Evolutionary conservation across 2,113 vertebrate species (phyloP).

Genomic region (Oriolus oriolus): DNA sequence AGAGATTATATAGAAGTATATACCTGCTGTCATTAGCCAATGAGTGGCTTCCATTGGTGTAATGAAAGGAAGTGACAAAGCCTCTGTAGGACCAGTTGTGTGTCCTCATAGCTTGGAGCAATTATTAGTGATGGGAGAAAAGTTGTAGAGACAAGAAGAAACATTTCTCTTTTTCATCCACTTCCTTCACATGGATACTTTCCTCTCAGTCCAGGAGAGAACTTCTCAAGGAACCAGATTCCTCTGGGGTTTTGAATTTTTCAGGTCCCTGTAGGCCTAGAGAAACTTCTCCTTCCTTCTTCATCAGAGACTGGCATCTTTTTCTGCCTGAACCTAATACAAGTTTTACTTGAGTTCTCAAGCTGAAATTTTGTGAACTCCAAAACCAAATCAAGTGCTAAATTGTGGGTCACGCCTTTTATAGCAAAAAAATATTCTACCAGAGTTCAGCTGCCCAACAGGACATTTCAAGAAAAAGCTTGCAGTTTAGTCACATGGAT

Average conservation of each 20-base stretch:
- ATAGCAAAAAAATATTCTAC: background rate
- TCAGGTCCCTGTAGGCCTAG: background rate
- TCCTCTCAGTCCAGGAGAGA: background rate
- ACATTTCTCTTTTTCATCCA: background rate
- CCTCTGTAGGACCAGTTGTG: background rate
- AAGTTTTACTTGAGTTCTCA: background rate
- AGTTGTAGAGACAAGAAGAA: background rate
- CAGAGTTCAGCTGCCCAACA: background rate
- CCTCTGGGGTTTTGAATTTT: background rate
- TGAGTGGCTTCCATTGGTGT: no score
- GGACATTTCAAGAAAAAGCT: background rate
- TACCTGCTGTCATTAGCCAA: background rate
- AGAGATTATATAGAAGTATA: background rate
- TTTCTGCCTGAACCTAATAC: background rate
- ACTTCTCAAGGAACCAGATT: background rate
- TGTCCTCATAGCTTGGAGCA: background rate
- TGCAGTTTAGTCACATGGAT: background rate
- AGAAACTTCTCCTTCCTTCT: background rate
- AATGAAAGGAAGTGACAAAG: no score
- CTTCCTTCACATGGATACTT: background rate
- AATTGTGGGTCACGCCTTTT: background rate
- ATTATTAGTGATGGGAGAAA: background rate
- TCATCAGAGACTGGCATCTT: background rate
- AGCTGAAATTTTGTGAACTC: background rate
- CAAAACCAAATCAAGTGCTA: conserved; percentile 5